Percentiles rank a stretch among this genome's conserved stretches.
Conservation (phyloP, 2,888 invertebrate genomes). For the Eupithecia subfuscata region DNA sequence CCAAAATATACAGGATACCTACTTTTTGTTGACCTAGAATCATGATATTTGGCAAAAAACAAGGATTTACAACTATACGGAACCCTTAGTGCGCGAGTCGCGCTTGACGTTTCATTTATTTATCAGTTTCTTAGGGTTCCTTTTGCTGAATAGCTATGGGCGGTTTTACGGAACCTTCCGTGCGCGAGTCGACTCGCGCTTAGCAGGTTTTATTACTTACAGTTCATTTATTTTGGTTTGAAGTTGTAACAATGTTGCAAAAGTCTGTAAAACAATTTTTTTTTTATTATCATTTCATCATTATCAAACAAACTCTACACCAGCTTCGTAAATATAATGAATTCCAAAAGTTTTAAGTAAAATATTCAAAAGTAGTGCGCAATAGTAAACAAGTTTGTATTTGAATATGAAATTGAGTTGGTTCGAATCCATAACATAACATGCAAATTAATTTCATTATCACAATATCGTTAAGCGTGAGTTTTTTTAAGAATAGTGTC, state of each 20-base stretch:
- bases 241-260: neutral
- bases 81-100: too few species aligned
- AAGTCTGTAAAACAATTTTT: neutral
- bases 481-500: neutral
- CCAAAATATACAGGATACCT: too few species aligned
- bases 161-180: too few species aligned
- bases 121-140: too few species aligned
- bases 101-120: too few species aligned
- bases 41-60: too few species aligned
- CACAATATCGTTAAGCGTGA: neutral
- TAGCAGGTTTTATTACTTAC: neutral
- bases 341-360: neutral
- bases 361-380: neutral
- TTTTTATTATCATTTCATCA: neutral
- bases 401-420: neutral
- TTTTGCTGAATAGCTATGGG: too few species aligned
- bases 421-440: neutral
- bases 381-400: neutral
- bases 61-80: too few species aligned
- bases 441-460: neutral
- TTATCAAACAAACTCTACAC: neutral
- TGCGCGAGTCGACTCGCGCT: too few species aligned
- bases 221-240: neutral
- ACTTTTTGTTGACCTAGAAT: too few species aligned
- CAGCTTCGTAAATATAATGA: neutral